Evolutionary conservation across 2,113 vertebrate species (phyloP).

Genomic region (Mesitornis unicolor): DNA sequence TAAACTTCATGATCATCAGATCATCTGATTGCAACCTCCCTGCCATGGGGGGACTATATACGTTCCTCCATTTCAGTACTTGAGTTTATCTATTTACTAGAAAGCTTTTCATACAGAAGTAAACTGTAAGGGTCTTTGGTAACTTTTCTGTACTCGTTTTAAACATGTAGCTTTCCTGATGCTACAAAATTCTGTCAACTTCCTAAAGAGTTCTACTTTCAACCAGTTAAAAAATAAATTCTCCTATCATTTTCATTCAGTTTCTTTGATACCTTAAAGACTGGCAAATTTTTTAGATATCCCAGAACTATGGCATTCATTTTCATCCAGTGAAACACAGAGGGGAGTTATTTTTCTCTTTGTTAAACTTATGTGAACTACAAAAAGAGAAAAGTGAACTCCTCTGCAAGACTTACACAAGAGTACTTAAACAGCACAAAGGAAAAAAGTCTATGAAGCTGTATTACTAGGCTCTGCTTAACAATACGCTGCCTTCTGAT

Average conservation of each 20-base stretch:
- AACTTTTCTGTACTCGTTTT: background rate
- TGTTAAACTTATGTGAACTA: constrained; percentile 13
- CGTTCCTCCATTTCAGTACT: background rate
- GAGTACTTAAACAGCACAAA: constrained; percentile 1
- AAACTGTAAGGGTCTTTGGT: background rate
- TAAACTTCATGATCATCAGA: too few relatives aligned
- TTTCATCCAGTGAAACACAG: background rate
- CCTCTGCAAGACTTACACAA: constrained; percentile 9
- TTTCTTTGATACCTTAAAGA: background rate
- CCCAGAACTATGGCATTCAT: background rate
- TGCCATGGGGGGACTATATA: too few relatives aligned
- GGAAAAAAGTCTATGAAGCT: background rate
- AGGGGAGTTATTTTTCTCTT: constrained; percentile 8
- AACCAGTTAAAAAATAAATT: background rate
- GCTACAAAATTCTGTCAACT: background rate
- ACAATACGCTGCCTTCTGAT: constrained; percentile 46
- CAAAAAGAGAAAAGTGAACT: constrained; percentile 8
- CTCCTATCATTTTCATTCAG: background rate
- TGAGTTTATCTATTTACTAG: background rate
- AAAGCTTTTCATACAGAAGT: background rate
- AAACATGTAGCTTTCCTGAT: background rate
- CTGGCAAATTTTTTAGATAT: background rate
- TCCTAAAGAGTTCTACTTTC: background rate
- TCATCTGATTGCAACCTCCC: too few relatives aligned
- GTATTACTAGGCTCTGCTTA: background rate